Base-by-base conservation (phyloP, 2,888 invertebrate species). In the Chrysina gloriosa region DNA sequence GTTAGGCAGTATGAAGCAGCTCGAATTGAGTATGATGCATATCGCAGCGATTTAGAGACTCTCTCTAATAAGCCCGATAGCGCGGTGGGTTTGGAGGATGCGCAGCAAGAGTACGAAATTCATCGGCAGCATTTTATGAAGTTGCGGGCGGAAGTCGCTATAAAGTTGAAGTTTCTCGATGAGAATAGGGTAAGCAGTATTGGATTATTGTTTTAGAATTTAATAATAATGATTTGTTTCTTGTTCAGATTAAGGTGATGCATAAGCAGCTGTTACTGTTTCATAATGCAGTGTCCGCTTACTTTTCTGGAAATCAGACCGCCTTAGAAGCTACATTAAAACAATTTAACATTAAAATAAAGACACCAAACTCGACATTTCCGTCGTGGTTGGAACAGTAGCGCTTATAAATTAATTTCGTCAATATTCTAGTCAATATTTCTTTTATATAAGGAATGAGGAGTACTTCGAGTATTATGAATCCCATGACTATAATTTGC, bases 211-310 rank as follows among this genome's bases (percentile, higher is more conserved):
- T 0, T 16, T 14, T 21, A 47, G 25, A 39, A 3, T 52, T 47
- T n/a, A 61, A 4, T 47, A 39, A 21, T 11, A 39, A n/a, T 39
- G 4, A 1, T 14, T 9, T 39, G 7, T 39, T 3, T 11, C 9
- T 39, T 27, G 83, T 84, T n/a, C 84, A 98, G 96, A 93, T 97
- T 77, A 97, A 98, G 85, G 97, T 98, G 76, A 97, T 98, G 97
- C 97, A 97, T 85, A 98, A 98, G 83, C 98, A 98, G 83, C 86
- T 98, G 72, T 86, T 97, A 65, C 85, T 98, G 76, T 95, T 98
- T 84, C 97, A 98, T 85, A 97, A 97, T 85, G 98, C 98, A 1
- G 92, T 97, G 68, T 94, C 97, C 29, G 97, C 97, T 4, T 98
- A 97, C 85, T 98, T 97, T 85, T 95, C 96, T 77, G 97, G 98